These are phyloP conservation scores for Luehdorfia chinensis DNA, from an alignment of 1,140 invertebrate species.

Conservation along the genomic window DNA sequence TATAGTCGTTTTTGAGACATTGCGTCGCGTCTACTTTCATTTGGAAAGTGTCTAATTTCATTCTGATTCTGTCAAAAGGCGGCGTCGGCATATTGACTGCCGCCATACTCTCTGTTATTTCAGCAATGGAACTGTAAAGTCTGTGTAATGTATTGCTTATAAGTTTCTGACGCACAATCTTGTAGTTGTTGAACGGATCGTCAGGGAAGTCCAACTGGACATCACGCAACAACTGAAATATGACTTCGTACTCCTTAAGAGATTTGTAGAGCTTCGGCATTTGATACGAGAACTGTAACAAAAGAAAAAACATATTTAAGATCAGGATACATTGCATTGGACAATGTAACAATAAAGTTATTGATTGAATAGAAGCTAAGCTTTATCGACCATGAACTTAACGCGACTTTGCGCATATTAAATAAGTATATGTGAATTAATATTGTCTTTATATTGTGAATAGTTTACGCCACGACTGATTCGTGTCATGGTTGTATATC, in stretches of 20 bases:
- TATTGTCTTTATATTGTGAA: slow-evolving; percentile 49
- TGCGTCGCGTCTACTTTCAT: slow-evolving; percentile 51
- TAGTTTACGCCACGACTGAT: slow-evolving; percentile 60
- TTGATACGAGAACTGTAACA: slow-evolving; percentile 65
- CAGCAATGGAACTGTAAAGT: slow-evolving; percentile 48
- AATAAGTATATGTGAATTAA: slow-evolving; percentile 44
- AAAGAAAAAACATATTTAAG: slow-evolving; percentile 36
- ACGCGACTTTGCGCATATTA: slow-evolving; percentile 12
- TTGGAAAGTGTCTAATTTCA: slow-evolving; percentile 40
- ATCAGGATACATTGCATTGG: not conserved
- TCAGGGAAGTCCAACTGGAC: slow-evolving; percentile 46
- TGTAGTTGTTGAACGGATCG: slow-evolving; percentile 50
- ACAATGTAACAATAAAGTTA: not conserved
- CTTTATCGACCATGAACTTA: slow-evolving; percentile 13
- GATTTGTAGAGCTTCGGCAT: slow-evolving; percentile 62
- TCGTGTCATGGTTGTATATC: slow-evolving; percentile 66
- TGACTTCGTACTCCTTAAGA: slow-evolving; percentile 47
- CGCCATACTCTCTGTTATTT: slow-evolving; percentile 54
- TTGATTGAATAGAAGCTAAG: not conserved
- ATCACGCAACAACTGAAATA: slow-evolving; percentile 52
- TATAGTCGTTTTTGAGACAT: slow-evolving; percentile 58
- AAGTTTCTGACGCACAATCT: slow-evolving; percentile 41
- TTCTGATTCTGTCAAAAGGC: slow-evolving; percentile 31
- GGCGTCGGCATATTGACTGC: slow-evolving; percentile 42
- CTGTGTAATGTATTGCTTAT: slow-evolving; percentile 39